Conservation (phyloP, 2,113 vertebrate genomes). For the Hepsetus odoe region DNA sequence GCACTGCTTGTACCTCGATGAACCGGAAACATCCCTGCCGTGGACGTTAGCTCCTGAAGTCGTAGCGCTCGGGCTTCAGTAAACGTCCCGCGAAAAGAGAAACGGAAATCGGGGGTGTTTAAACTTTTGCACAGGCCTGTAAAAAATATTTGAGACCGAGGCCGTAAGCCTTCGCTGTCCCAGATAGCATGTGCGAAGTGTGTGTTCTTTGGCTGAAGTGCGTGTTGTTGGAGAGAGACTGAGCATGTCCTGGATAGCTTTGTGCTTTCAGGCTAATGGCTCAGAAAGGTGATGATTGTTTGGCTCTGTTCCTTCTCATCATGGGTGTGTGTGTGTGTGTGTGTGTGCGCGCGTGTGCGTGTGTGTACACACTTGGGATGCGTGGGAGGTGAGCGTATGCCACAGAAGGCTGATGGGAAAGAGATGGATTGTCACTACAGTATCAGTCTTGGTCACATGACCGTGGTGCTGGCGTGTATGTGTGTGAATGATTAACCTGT, state of each 20-base stretch:
- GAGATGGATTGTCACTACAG: constrained; percentile 70
- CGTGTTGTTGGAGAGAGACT: background rate
- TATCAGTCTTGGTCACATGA: constrained; percentile 75
- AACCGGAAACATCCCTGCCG: too few relatives aligned
- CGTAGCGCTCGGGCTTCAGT: too few relatives aligned
- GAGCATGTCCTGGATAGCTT: constrained; percentile 3
- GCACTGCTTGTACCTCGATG: too few relatives aligned
- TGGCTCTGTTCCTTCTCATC: constrained; percentile 39
- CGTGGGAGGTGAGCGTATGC: constrained; percentile 47
- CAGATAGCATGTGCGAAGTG: background rate
- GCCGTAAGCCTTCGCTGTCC: background rate
- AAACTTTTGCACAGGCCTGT: background rate
- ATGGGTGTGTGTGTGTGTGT: constrained; percentile 17
- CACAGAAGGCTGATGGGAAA: constrained; percentile 71
- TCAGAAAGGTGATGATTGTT: constrained; percentile 35
- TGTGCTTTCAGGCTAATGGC: constrained; percentile 34
- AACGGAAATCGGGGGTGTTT: too few relatives aligned
- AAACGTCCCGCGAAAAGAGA: too few relatives aligned
- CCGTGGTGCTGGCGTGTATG: constrained; percentile 57
- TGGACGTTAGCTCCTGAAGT: too few relatives aligned
- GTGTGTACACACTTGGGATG: too few relatives aligned
- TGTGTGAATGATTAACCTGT: constrained; percentile 81
- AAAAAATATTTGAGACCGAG: background rate
- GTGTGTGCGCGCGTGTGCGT: constrained; percentile 43
- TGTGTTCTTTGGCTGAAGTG: background rate